These are phyloP conservation scores for Ochropleura leucogaster DNA, from an alignment of 2,888 invertebrate genomes.

Conservation along the genomic window DNA sequence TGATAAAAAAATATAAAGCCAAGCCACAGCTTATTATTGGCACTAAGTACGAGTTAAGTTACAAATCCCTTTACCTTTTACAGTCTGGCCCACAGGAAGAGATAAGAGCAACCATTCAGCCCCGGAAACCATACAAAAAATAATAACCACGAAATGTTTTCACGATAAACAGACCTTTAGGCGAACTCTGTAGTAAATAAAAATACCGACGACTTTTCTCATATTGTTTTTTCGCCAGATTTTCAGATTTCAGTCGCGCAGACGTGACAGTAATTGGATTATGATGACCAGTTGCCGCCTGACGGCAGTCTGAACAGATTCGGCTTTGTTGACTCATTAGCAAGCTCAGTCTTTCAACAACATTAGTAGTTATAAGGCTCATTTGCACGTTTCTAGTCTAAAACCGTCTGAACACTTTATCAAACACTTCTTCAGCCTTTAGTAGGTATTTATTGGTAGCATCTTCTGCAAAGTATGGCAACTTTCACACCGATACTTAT, in stretches of 20 bases:
- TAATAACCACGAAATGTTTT: constrained; percentile 8
- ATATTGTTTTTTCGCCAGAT: constrained; percentile 21
- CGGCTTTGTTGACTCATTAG: constrained; percentile 41
- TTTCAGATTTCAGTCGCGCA: constrained; percentile 26
- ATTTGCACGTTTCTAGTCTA: constrained; percentile 3
- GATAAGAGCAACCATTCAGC: constrained; percentile 22
- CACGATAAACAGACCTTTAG: background rate
- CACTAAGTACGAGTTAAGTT: background rate
- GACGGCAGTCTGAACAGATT: constrained; percentile 33
- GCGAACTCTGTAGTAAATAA: constrained; percentile 14
- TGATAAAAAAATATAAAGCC: background rate
- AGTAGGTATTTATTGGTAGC: background rate
- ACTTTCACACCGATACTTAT: background rate
- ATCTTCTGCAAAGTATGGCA: background rate
- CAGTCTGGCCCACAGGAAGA: background rate
- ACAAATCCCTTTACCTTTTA: background rate
- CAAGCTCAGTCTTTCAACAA: constrained; percentile 27
- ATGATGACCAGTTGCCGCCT: constrained; percentile 43
- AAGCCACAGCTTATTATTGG: background rate
- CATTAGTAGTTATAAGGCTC: background rate
- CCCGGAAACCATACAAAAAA: constrained; percentile 22
- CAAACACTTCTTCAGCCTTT: background rate
- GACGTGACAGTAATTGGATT: constrained; percentile 43
- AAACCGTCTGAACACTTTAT: background rate
- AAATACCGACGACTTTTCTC: constrained; percentile 23